Base-by-base conservation (phyloP, 2,797 vertebrate species). In the Sebastes minor region DNA sequence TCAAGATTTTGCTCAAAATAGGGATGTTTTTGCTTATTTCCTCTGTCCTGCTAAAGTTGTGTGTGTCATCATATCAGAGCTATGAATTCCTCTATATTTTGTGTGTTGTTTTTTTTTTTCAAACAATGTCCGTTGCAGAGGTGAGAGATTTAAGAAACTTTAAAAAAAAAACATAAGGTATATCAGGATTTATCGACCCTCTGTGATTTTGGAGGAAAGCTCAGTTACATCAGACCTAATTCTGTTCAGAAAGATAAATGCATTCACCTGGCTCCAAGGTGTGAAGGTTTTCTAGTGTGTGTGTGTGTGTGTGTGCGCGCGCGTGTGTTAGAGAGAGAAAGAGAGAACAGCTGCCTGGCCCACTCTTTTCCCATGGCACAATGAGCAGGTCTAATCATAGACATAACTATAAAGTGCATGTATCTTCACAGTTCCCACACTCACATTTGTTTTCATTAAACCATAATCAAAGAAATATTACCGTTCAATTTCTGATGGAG, bases 231-330 rank as follows among this genome's bases (percentile, higher is more conserved):
- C 73, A 83, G 83, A 71, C 84, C 85, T 83, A 42, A 42, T 86
- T 90, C 86, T 93, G 88, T 76, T 78, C 65, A 6, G 46, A 23
- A 82, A 89, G 88, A 90, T 84, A 55, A 90, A 90, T 90, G 80
- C 22, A 23, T 42, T 75, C 62, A 62, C 70, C 69, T 30, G 38
- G 57, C 55, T 42, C 16, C 23, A 35, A 75, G 52, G 88, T 75
- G 72, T 73, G 63, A 70, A 62, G 27, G 30, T 55, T 55, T 77
- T 16, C n/a, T 35, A 60, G 33, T 3, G 33, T 10, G 32, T 9
- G 32, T 33, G 32, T 32, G 32, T 33, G 32, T 10, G 32, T 32
- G 32, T 4, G 32, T 33, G 1, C 1, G 1, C 0, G 35, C 9
- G 35, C 8, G 35, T 38, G 35, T 38, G 35, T 14, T 13, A 6